phyloP scores from a whole-genome alignment of 1,140 invertebrate species.

The Nylanderia fulva region DNA sequence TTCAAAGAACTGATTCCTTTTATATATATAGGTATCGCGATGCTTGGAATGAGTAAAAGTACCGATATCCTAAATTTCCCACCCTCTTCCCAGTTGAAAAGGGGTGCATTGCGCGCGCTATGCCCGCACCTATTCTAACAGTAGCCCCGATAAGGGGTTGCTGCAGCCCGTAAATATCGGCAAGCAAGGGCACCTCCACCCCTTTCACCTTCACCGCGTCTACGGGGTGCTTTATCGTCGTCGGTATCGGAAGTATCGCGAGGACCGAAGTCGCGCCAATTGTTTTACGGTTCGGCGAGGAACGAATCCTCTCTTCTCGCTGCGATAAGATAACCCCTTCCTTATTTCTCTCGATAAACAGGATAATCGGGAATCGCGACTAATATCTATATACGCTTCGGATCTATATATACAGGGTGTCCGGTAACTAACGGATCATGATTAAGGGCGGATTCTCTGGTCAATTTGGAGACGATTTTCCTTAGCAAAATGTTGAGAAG shows the following conservation, averaged over 20 bases:
- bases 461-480: too few species aligned
- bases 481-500: too few species aligned
- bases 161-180: constrained; percentile 79
- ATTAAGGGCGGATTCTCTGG: too few species aligned
- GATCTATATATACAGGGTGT: too few species aligned
- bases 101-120: constrained; percentile 59
- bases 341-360: constrained; percentile 41
- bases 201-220: constrained; percentile 47
- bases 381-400: constrained; percentile 14
- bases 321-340: constrained; percentile 14
- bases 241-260: constrained; percentile 73
- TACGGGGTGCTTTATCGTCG: constrained; percentile 66
- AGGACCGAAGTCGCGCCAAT: constrained; percentile 72
- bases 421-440: too few species aligned
- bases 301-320: constrained; percentile 27
- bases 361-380: constrained; percentile 4
- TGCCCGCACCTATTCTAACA: constrained; percentile 79
- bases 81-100: not conserved
- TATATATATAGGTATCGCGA: too few species aligned
- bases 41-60: not conserved
- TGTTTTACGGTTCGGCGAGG: constrained; percentile 74
- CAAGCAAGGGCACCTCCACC: constrained; percentile 59
- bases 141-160: constrained; percentile 76
- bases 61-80: constrained; percentile 27
- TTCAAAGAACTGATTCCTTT: not conserved